phyloP scores from a whole-genome alignment of 2,113 vertebrate genomes.

The Dolichotis patagonum region DNA sequence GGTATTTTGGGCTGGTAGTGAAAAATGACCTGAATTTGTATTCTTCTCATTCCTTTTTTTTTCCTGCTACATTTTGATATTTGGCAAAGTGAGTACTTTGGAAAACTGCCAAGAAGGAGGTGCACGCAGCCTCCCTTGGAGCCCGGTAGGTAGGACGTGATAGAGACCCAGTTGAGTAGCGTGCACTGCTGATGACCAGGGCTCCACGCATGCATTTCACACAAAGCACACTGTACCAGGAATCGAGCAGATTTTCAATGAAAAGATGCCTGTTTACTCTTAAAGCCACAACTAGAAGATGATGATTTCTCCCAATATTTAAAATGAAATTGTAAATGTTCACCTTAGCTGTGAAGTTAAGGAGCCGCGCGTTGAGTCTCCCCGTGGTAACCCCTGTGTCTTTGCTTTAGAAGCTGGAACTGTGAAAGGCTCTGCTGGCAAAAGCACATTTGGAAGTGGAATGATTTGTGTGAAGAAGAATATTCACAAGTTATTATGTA shows the following conservation, averaged over 20 bases:
- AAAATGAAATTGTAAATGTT: conserved; percentile 19
- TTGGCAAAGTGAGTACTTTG: background rate
- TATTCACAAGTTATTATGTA: background rate
- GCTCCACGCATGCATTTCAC: background rate
- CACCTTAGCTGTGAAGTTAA: background rate
- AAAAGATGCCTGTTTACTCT: conserved; percentile 14
- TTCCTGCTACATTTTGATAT: background rate
- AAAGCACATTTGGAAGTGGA: conserved; percentile 47
- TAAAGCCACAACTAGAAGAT: background rate
- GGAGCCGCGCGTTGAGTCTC: background rate
- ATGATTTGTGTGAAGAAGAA: conserved; percentile 25
- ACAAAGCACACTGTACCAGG: background rate
- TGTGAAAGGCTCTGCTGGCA: conserved; percentile 9
- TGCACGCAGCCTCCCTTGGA: background rate
- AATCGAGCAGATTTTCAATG: background rate
- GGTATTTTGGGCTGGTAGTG: background rate
- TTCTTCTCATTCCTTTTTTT: background rate
- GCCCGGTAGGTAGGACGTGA: background rate
- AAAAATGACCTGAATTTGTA: background rate
- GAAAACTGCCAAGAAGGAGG: background rate
- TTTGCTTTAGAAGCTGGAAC: background rate
- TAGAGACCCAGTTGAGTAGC: background rate
- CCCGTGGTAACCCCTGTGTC: background rate
- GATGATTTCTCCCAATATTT: conserved; percentile 35
- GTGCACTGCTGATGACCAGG: background rate